These are phyloP conservation scores for Pogonocichla stellata DNA, from an alignment of 2,113 vertebrate genomes.

Conservation along the genomic window DNA sequence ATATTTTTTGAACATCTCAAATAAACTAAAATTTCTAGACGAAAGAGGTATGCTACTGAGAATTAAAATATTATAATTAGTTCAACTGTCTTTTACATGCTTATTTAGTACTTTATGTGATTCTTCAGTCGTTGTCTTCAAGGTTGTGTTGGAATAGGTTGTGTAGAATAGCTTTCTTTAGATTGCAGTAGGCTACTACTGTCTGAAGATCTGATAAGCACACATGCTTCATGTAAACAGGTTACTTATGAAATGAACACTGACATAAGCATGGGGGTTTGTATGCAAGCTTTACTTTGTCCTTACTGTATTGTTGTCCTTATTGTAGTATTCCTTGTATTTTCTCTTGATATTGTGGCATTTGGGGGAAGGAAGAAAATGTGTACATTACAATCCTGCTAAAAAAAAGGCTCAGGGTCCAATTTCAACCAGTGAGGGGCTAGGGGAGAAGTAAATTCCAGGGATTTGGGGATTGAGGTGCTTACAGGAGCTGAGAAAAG, in stretches of 20 bases:
- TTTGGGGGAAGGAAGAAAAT: neutral
- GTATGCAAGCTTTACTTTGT: neutral
- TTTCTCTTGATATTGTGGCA: neutral
- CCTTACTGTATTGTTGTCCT: neutral
- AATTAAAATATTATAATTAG: neutral
- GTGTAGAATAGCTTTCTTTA: neutral
- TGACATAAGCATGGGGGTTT: accelerated
- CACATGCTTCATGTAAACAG: accelerated
- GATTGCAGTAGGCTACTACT: accelerated
- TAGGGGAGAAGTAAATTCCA: neutral
- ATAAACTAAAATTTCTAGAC: neutral
- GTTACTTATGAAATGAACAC: neutral
- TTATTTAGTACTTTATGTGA: neutral
- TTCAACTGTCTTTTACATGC: neutral
- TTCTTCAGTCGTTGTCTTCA: neutral
- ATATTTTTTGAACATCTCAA: neutral
- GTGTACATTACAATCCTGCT: accelerated
- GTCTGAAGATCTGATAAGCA: neutral
- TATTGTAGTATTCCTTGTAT: neutral
- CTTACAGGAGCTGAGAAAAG: neutral
- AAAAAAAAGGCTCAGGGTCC: neutral
- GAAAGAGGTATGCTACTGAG: neutral
- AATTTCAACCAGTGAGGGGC: neutral
- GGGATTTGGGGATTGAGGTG: accelerated
- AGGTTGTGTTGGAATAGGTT: neutral